Evolutionary conservation across 2,888 invertebrate genomes (phyloP), one percentile per base, ranked within the genome.

Genomic region (Agonopterix subpropinquella): DNA sequence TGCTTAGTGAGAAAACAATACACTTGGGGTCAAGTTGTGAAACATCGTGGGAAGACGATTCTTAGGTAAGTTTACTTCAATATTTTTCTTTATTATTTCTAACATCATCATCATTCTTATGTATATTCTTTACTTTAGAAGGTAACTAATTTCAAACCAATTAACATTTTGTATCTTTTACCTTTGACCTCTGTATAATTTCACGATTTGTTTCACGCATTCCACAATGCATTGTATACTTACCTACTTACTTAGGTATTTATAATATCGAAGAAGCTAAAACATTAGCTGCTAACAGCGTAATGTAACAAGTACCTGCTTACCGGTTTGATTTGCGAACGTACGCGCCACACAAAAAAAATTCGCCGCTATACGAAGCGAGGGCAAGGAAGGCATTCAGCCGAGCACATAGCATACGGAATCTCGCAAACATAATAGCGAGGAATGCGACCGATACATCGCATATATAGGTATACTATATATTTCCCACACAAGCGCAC

Each of bases 311-410:
- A 44, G 48, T 47, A 51, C 43, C 36, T 47, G 68, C 72, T 74
- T 79, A 84, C 85, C 81, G 82, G 83, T 85, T 84, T 75, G 74
- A 81, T 81, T 81, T 79, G 76, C 69, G 77, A 77, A 65, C 74
- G 68, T 65, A 70, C 67, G 67, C 69, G 76, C 80, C 28, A 28
- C 28, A 28, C 28, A 28, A 28, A 28, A 85, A 87, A 86, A 87
- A 84, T 68, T 83, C 78, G 83, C 82, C 80, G 81, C 80, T 81
- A 77, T 72, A 64, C 72, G 64, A 64, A 65, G 67, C 66, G 65
- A 64, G 61, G 59, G 61, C 59, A 61, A 57, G 62, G 59, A 61
- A 61, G 58, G 62, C 60, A 61, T 64, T 62, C 65, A 61, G 58
- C 64, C 67, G 61, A 62, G 66, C 65, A 68, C 74, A 69, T 63